A percentile compares a stretch with the other conserved stretches of the same genome.
Evolutionary conservation across 2,113 vertebrate species (phyloP).

Genomic region (Mustela nigripes): DNA sequence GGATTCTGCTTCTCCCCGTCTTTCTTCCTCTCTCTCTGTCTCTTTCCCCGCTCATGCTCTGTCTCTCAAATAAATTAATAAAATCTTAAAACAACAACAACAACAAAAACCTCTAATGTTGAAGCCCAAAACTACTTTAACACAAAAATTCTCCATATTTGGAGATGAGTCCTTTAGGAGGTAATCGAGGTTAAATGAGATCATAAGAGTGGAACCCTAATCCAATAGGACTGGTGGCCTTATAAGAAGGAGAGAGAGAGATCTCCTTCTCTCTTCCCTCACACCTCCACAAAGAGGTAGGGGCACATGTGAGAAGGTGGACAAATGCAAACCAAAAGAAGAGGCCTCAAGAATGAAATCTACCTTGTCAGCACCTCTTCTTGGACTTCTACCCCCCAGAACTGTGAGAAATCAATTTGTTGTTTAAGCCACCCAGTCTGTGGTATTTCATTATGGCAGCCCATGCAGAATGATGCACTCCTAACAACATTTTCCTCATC

Average conservation of each 20-base stretch:
- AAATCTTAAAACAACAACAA: background rate
- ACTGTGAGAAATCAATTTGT: conserved; percentile 22
- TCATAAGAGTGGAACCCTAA: background rate
- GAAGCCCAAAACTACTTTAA: conserved; percentile 18
- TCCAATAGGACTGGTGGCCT: background rate
- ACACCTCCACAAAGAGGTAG: background rate
- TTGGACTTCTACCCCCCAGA: background rate
- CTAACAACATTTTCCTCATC: background rate
- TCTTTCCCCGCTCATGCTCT: background rate
- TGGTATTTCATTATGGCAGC: conserved; percentile 6
- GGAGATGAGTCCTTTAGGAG: background rate
- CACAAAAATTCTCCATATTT: background rate
- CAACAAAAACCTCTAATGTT: background rate
- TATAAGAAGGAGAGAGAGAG: background rate
- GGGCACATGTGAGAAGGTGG: background rate
- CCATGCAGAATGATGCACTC: background rate
- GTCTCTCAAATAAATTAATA: background rate
- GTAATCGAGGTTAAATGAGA: background rate
- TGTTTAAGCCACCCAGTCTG: background rate
- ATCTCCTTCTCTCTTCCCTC: background rate
- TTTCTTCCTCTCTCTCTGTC: no score
- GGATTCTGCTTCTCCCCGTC: background rate
- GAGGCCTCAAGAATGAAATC: background rate
- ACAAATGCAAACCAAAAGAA: background rate
- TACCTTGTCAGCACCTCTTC: background rate